Evolutionary conservation across 2,888 invertebrate genomes (phyloP).

Genomic region (Athalia cordata): DNA sequence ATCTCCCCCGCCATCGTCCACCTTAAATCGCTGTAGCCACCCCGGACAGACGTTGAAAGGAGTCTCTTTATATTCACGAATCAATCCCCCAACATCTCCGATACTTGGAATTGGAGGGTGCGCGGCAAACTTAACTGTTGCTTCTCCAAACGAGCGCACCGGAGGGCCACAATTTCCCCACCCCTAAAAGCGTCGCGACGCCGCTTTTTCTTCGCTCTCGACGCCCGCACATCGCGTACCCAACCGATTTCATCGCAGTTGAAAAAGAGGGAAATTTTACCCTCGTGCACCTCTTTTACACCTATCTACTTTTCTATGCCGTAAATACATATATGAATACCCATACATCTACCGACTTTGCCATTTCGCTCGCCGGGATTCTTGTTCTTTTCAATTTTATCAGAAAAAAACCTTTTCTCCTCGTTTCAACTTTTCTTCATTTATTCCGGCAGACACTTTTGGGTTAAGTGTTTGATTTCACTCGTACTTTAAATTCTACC

Average conservation of each 20-base stretch:
- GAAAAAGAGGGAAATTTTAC: slow-evolving; percentile 7
- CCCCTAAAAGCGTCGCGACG: slow-evolving; percentile 5
- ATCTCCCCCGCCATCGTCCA: background rate
- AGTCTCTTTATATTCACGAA: slow-evolving; percentile 52
- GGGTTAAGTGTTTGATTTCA: slow-evolving; percentile 30
- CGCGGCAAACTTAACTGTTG: slow-evolving; percentile 51
- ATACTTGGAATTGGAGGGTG: slow-evolving; percentile 46
- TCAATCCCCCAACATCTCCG: slow-evolving; percentile 51
- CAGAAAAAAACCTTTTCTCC: background rate
- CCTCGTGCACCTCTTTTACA: background rate
- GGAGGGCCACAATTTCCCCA: background rate
- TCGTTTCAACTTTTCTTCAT: background rate
- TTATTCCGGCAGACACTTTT: slow-evolving; percentile 13
- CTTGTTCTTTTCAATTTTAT: background rate
- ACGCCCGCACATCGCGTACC: background rate
- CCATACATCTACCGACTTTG: no score
- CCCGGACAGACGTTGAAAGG: slow-evolving; percentile 36
- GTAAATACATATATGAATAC: no score
- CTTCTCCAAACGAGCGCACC: slow-evolving; percentile 46
- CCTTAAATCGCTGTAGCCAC: background rate
- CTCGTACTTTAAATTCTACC: background rate
- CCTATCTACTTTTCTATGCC: background rate
- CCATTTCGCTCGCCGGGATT: background rate
- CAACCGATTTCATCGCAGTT: slow-evolving; percentile 26
- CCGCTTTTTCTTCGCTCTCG: background rate